Conservation (phyloP, 2,888 invertebrate species). For the Morpho deidamia region DNA sequence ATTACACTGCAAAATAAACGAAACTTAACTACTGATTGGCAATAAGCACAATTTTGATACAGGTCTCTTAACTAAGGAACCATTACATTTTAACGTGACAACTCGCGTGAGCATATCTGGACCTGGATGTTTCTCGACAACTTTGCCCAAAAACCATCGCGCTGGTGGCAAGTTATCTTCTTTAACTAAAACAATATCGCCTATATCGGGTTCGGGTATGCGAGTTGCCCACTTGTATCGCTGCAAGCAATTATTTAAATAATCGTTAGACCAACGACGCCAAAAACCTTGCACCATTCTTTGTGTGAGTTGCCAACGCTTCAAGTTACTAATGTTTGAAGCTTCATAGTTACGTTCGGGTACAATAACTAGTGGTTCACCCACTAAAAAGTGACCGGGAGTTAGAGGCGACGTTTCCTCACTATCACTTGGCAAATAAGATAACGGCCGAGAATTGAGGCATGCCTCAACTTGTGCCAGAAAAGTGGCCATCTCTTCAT, state of each 20-base stretch:
- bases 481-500: conserved; percentile 23
- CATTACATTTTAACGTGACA: no score
- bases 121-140: no score
- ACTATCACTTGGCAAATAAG: conserved; percentile 1
- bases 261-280: conserved; percentile 16
- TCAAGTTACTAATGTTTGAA: conserved; percentile 3
- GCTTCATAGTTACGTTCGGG: conserved; percentile 18
- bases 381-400: conserved; percentile 22
- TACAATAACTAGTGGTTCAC: conserved; percentile 18
- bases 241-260: conserved; percentile 8
- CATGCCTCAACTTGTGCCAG: conserved; percentile 27
- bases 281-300: conserved; percentile 25
- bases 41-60: no score
- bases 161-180: no score
- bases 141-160: no score
- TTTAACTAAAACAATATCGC: no score
- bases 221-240: conserved; percentile 24
- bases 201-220: no score
- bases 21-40: no score
- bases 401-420: conserved; percentile 11
- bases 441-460: conserved; percentile 26
- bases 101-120: no score
- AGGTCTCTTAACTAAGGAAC: no score
- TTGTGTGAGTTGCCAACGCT: conserved; percentile 15
- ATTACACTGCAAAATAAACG: no score